Percentiles rank a stretch among this genome's conserved stretches.
Conservation (phyloP, 2,797 vertebrate species). For the Sibirionetta formosa region DNA sequence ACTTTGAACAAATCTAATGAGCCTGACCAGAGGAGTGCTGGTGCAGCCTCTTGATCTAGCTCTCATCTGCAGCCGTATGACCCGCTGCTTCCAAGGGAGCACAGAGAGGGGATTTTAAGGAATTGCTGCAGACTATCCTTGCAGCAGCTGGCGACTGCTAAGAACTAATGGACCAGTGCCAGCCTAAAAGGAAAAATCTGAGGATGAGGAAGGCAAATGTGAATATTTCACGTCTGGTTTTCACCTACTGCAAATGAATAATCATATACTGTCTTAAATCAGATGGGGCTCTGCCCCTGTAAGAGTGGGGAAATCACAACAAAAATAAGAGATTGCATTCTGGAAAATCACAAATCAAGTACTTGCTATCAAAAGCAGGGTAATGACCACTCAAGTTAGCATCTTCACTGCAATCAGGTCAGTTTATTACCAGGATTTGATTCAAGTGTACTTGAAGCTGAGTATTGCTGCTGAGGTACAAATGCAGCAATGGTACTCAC, state of each 20-base stretch:
- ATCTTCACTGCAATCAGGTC: background rate
- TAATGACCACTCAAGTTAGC: background rate
- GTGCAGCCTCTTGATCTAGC: background rate
- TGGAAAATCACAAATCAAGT: background rate
- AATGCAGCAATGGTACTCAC: background rate
- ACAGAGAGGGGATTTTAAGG: background rate
- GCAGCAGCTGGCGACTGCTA: background rate
- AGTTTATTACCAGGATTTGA: background rate
- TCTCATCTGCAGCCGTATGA: fast-evolving
- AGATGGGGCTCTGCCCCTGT: background rate
- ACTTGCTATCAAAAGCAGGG: background rate
- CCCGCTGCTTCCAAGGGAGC: background rate
- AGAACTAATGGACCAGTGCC: background rate
- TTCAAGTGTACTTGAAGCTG: background rate
- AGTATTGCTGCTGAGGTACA: background rate
- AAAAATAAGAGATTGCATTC: background rate
- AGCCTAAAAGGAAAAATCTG: conserved; percentile 7
- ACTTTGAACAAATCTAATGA: background rate
- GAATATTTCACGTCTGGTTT: conserved; percentile 20
- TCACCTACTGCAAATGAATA: background rate
- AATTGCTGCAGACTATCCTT: background rate
- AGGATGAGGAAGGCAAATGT: background rate
- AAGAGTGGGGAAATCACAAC: background rate
- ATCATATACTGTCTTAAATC: background rate
- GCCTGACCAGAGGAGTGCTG: background rate